phyloP scores from a whole-genome alignment of 2,113 vertebrate species.

The Caretta caretta region DNA sequence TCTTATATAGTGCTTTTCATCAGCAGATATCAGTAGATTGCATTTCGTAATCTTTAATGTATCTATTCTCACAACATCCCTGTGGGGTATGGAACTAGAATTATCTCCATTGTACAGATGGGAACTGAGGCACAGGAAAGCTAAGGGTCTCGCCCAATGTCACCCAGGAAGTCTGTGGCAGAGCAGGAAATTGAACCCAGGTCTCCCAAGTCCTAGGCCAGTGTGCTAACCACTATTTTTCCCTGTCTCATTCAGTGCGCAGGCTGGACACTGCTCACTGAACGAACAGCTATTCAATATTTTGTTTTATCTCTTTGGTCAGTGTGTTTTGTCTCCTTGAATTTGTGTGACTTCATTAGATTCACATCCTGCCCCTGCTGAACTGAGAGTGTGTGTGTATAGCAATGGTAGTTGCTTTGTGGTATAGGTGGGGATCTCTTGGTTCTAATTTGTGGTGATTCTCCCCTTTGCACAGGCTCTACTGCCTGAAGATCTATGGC shows the following conservation, averaged over 20 bases:
- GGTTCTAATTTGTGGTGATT: background rate
- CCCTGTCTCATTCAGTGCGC: background rate
- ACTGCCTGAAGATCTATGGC: conserved; percentile 94
- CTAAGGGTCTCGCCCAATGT: background rate
- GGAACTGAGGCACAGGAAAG: background rate
- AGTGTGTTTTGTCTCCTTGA: background rate
- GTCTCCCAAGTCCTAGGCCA: background rate
- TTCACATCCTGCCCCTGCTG: rapidly evolving
- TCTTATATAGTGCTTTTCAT: background rate
- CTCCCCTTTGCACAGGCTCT: conserved; percentile 83
- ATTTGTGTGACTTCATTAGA: rapidly evolving
- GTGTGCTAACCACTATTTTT: background rate
- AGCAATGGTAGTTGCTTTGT: background rate
- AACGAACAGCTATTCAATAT: background rate
- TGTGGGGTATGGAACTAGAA: background rate
- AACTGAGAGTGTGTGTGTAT: background rate
- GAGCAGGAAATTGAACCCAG: background rate
- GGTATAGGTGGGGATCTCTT: background rate
- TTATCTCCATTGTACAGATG: background rate
- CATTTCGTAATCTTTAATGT: background rate
- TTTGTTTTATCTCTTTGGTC: background rate
- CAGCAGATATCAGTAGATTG: background rate
- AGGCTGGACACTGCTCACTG: background rate
- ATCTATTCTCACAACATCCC: background rate
- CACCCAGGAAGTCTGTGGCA: background rate